A percentile compares a stretch with the other conserved stretches of the same genome.
Evolutionary conservation across 2,888 invertebrate species (phyloP).

Genomic region (Malthinus seriepunctatus): DNA sequence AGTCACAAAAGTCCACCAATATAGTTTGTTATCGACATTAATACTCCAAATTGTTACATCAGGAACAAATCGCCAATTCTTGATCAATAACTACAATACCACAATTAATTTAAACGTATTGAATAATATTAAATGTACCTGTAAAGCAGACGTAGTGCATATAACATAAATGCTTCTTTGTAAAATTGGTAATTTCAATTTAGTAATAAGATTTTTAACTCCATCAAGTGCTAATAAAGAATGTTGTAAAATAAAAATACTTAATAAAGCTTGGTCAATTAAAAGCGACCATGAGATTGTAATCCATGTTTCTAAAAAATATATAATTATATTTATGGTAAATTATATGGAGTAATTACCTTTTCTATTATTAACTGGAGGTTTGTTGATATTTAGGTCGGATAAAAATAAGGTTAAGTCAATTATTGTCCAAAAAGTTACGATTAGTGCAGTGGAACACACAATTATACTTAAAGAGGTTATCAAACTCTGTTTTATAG

Average conservation of each 20-base stretch:
- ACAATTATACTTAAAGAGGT: conserved; percentile 43
- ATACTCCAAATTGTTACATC: conserved; percentile 60
- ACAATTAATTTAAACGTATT: conserved; percentile 38
- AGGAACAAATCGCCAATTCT: conserved; percentile 58
- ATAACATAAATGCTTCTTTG: conserved; percentile 58
- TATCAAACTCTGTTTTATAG: conserved; percentile 19
- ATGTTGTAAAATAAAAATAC: conserved; percentile 62
- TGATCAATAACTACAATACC: conserved; percentile 54
- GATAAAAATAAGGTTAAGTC: conserved; percentile 62
- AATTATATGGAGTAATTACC: background rate
- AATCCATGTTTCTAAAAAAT: conserved; percentile 47
- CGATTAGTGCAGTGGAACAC: conserved; percentile 54
- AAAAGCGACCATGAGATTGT: conserved; percentile 53
- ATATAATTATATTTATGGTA: conserved; percentile 11
- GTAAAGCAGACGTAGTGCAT: conserved; percentile 54
- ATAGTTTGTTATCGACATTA: conserved; percentile 53
- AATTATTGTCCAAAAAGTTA: conserved; percentile 59
- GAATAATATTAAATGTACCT: conserved; percentile 47
- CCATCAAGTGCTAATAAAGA: conserved; percentile 58
- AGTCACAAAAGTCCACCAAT: conserved; percentile 57
- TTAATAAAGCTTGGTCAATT: conserved; percentile 56
- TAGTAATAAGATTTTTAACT: conserved; percentile 54
- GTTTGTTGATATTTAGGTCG: conserved; percentile 46
- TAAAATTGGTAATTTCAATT: conserved; percentile 52
- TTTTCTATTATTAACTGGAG: background rate